Evolutionary conservation across 1,140 invertebrate species (phyloP).

Genomic region (Pachyrhynchus sulphureomaculatus): DNA sequence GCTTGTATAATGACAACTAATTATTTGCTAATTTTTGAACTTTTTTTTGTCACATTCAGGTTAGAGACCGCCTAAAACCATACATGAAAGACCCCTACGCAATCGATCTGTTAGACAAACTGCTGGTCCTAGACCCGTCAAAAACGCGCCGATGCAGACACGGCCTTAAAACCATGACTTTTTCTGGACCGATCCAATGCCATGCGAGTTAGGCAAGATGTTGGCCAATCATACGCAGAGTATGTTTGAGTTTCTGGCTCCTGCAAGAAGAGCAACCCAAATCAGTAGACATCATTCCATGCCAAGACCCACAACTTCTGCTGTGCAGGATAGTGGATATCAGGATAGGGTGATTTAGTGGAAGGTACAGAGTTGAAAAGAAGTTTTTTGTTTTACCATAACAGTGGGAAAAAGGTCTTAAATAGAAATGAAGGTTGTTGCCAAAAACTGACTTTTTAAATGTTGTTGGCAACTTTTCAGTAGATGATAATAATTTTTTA

Average conservation of each 20-base stretch:
- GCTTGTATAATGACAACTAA: no score
- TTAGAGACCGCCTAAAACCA: slow-evolving; percentile 85
- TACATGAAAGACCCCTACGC: slow-evolving; percentile 93
- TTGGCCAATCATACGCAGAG: slow-evolving; percentile 89
- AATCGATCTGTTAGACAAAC: slow-evolving; percentile 90
- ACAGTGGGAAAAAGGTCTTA: no score
- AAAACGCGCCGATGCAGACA: slow-evolving; percentile 90
- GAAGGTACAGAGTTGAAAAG: no score
- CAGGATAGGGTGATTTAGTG: slow-evolving; percentile 76
- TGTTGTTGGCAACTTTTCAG: no score
- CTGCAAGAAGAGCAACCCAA: slow-evolving; percentile 70
- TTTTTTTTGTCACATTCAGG: slow-evolving; percentile 30
- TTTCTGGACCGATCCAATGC: slow-evolving; percentile 97
- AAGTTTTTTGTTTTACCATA: no score
- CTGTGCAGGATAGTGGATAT: slow-evolving; percentile 63
- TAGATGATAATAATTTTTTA: no score
- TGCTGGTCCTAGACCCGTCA: slow-evolving; percentile 88
- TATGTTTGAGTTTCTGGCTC: slow-evolving; percentile 95
- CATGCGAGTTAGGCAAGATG: slow-evolving; percentile 89
- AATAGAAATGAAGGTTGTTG: no score
- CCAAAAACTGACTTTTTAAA: no score
- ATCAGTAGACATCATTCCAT: slow-evolving; percentile 68
- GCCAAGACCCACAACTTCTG: slow-evolving; percentile 57
- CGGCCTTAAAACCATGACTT: slow-evolving; percentile 96
- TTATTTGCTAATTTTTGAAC: no score